phyloP scores from a whole-genome alignment of 1,140 invertebrate species.

The Laodelphax striatellus region DNA sequence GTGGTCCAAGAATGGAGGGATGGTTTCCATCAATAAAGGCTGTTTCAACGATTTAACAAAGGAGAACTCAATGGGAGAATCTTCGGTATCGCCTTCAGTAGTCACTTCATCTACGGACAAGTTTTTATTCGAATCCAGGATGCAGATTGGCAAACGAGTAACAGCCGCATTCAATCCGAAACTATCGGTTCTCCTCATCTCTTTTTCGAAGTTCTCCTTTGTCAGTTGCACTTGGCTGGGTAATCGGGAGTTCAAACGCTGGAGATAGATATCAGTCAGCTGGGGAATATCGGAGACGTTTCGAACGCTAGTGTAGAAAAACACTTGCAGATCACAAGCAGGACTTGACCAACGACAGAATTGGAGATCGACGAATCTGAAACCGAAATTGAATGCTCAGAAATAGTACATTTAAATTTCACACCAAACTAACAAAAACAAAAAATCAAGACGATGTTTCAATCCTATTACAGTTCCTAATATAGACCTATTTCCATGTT shows the following conservation, averaged over 20 bases:
- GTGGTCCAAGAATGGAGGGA: neutral
- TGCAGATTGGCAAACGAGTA: neutral
- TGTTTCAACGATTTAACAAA: neutral
- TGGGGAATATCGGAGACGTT: neutral
- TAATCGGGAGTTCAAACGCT: neutral
- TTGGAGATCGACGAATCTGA: constrained; percentile 14
- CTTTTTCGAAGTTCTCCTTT: neutral
- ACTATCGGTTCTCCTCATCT: neutral
- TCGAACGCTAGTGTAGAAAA: constrained; percentile 12
- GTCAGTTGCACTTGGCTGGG: neutral
- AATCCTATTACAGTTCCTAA: too few species aligned
- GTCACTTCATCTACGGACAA: neutral
- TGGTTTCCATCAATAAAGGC: neutral
- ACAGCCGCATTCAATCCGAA: neutral
- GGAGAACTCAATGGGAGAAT: neutral
- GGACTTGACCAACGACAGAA: constrained; percentile 10
- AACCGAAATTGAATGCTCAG: too few species aligned
- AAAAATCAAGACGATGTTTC: too few species aligned
- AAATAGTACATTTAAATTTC: too few species aligned
- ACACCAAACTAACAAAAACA: too few species aligned
- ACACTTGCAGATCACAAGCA: constrained; percentile 15
- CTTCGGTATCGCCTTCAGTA: neutral
- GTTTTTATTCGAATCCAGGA: neutral
- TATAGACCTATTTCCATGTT: too few species aligned
- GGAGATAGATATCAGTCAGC: neutral